These are phyloP conservation scores for Vireo altiloquus DNA, from an alignment of 2,113 vertebrate species.

Conservation along the genomic window DNA sequence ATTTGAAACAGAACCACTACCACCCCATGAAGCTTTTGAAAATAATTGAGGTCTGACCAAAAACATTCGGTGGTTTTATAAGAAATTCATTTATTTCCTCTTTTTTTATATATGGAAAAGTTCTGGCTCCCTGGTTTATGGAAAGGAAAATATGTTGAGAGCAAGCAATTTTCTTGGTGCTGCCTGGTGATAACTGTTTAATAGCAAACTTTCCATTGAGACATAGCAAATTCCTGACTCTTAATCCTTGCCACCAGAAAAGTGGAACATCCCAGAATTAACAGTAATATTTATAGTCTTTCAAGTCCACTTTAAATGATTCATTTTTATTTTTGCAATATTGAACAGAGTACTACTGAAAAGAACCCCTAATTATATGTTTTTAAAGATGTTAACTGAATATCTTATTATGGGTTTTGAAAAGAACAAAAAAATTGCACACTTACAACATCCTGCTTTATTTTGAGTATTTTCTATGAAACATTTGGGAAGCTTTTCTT, in stretches of 20 bases:
- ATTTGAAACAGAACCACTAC: constrained; percentile 25
- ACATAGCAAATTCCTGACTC: neutral
- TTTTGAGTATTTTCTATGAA: constrained; percentile 15
- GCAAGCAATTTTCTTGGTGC: neutral
- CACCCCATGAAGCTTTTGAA: neutral
- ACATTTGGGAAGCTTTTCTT: neutral
- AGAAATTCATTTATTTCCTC: constrained; percentile 6
- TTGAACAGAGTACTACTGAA: neutral
- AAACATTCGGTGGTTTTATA: constrained; percentile 5
- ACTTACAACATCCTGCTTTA: neutral
- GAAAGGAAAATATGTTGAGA: neutral
- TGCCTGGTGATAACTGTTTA: neutral
- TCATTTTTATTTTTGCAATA: neutral
- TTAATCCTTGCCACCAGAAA: neutral
- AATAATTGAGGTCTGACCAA: constrained; percentile 40
- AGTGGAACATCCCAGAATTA: neutral
- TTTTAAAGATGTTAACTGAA: neutral
- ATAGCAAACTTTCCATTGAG: neutral
- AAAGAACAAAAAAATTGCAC: neutral
- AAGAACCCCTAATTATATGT: neutral
- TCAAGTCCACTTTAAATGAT: neutral
- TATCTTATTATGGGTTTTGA: neutral
- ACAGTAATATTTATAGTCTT: neutral
- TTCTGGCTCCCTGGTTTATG: neutral
- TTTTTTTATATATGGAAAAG: constrained; percentile 1